Conservation (phyloP, 1,140 invertebrate genomes). For the Zaprionus ghesquierei region DNA sequence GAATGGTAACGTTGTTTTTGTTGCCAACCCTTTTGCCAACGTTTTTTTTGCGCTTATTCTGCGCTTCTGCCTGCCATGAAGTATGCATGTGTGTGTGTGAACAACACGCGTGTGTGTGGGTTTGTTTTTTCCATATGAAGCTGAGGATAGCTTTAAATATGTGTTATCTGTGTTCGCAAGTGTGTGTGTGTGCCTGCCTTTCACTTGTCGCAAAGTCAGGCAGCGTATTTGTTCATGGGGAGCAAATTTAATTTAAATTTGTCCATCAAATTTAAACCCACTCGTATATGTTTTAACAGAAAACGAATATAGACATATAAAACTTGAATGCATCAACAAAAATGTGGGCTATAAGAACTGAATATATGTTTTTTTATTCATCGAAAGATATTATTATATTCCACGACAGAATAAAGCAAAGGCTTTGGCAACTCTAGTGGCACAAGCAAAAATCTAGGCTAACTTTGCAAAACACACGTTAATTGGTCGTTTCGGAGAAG, state of each 20-base stretch:
- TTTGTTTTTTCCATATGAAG: slow-evolving; percentile 36
- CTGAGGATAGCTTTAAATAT: slow-evolving; percentile 26
- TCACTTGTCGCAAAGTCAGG: slow-evolving; percentile 51
- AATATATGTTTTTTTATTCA: slow-evolving; percentile 63
- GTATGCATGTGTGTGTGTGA: slow-evolving; percentile 37
- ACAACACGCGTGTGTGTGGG: background rate
- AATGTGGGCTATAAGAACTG: slow-evolving; percentile 16
- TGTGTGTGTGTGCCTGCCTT: slow-evolving; percentile 24
- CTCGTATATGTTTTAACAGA: slow-evolving; percentile 63
- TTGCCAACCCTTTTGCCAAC: slow-evolving; percentile 55
- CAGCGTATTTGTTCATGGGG: slow-evolving; percentile 11
- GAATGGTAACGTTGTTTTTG: slow-evolving; percentile 40
- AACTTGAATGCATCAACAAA: slow-evolving; percentile 12
- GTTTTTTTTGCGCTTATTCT: slow-evolving; percentile 49
- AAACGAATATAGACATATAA: slow-evolving; percentile 6
- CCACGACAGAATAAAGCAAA: slow-evolving; percentile 67
- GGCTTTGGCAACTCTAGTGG: slow-evolving; percentile 42
- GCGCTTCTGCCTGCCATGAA: slow-evolving; percentile 70
- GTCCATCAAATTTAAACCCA: slow-evolving; percentile 65
- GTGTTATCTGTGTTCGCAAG: slow-evolving; percentile 16
- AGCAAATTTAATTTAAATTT: slow-evolving; percentile 79
- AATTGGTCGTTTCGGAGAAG: slow-evolving; percentile 30
- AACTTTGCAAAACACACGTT: slow-evolving; percentile 51
- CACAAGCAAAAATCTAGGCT: slow-evolving; percentile 38
- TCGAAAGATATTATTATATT: slow-evolving; percentile 49